Conservation (phyloP, 2,113 vertebrate genomes). For the Mobula birostris region DNA sequence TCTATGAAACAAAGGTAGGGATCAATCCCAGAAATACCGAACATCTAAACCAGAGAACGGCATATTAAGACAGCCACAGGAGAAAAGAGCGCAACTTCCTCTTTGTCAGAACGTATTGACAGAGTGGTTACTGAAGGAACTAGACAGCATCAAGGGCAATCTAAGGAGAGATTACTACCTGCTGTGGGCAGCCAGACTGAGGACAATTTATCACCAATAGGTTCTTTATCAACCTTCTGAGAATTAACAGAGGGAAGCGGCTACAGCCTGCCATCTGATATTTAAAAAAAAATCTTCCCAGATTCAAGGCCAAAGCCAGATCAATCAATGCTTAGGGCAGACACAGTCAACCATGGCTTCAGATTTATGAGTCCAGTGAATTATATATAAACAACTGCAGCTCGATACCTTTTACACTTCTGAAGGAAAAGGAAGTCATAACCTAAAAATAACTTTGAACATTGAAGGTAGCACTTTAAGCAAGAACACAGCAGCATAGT, state of each 20-base stretch:
- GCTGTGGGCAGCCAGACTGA: not conserved
- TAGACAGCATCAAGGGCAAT: not conserved
- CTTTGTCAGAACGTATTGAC: constrained; percentile 22
- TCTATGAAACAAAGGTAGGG: not conserved
- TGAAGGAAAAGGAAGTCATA: not conserved
- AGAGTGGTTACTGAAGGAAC: not conserved
- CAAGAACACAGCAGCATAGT: too few species aligned
- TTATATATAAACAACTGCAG: not conserved
- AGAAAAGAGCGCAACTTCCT: constrained; percentile 3
- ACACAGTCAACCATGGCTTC: not conserved
- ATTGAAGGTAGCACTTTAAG: not conserved
- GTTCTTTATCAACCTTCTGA: constrained; percentile 20
- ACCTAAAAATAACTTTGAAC: not conserved
- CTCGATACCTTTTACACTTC: not conserved
- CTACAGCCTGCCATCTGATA: not conserved
- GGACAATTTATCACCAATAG: constrained; percentile 16
- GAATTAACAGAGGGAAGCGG: not conserved
- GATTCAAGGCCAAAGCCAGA: not conserved
- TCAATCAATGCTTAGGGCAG: not conserved
- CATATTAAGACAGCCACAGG: not conserved
- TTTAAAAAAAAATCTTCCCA: not conserved
- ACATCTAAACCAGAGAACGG: not conserved
- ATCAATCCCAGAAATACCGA: not conserved
- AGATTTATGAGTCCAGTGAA: not conserved
- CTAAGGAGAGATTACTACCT: constrained; percentile 21